Base-by-base conservation (phyloP, 2,888 invertebrate species). In the Phortica magna region DNA sequence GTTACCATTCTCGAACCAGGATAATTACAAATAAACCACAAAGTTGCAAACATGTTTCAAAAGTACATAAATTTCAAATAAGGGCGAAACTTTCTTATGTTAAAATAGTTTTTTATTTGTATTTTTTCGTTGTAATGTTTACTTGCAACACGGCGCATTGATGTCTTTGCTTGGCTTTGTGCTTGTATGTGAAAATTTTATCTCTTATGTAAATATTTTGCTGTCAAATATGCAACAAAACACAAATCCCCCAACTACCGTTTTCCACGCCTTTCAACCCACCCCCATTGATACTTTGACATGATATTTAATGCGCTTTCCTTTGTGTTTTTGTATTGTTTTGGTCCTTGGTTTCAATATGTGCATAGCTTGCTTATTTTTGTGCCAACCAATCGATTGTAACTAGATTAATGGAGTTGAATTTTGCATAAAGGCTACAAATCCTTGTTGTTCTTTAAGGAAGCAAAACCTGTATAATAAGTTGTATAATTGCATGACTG, bases 21-120 rank as follows among this genome's bases (percentile, higher is more conserved):
- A 88, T 86, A 86, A 86, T 86, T 86, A 89, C 88, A 89, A 86
- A 88, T 81, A 84, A 86, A 81, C 85, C 88, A 88, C 85, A 88
- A 88, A 82, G 82, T 85, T 85, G 84, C 89, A 86, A 85, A 83
- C 87, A 88, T 85, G 82, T 83, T 84, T 81, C 81, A 57, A 42
- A 75, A 68, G 76, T 75, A 77, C 74, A 64, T 77, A 43, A 73
- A 74, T 76, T 57, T 72, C 41, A 76, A 73, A 43, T 65, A 22
- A 65, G 74, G 17, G 14, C n/a, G 75, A 75, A 67, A 67, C 42
- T 75, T 59, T 75, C 70, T 59, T 75, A 42, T 17, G 14, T 74
- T 57, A 10, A 77, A 72, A 77, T 65, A 72, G 61, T 22, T 72
- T 53, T 43, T 61, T 61, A 61, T 12, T 22, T 61, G 0, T 65